Evolutionary conservation across 2,888 invertebrate genomes (phyloP), one percentile per base, ranked within the genome.

Genomic region (Cryptops parisi): DNA sequence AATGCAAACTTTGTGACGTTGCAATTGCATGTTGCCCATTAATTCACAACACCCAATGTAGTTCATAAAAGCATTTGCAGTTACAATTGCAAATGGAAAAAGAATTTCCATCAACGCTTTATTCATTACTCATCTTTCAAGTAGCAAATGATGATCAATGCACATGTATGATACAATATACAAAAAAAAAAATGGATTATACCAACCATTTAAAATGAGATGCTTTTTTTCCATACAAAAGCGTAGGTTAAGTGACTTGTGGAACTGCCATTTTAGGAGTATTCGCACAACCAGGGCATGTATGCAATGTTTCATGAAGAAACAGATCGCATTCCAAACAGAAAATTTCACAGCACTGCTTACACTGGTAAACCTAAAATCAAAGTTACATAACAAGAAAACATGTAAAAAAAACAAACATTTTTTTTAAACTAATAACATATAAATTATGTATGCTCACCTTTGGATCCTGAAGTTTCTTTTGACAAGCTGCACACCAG

Each of bases 301-400:
- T 86, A 70, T 98, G 97, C 52, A 98, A 73, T 1, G 88, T 84
- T 61, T 89, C 88, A 60, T 96, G 89, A 39, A 97, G 81, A 66
- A 91, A 87, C 61, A 88, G 76, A 74, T 97, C 96, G 74, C 98
- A 98, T 70, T 97, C 93, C 63, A 88, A 76, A 68, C 98, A 98
- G 70, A 87, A 96, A 55, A 76, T 71, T 66, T 82, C 80, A 3
- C 68, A 69, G 69, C 97, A 97, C 19, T 79, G 80, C 33, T 74
- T 76, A 70, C 96, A 97, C 40, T 78, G 74, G 67, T 84, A 93
- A 21, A 89, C 75, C 82, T 85, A 72, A 54, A 74, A 73, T n/a
- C n/a, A n/a, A n/a, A n/a, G n/a, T n/a, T n/a, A n/a, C n/a, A n/a
- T n/a, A 57, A 58, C 15, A 51, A 38, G 17, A 47, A 25, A 51